Conservation (phyloP, 1,140 invertebrate genomes). For the Drosophila paulistorum region DNA sequence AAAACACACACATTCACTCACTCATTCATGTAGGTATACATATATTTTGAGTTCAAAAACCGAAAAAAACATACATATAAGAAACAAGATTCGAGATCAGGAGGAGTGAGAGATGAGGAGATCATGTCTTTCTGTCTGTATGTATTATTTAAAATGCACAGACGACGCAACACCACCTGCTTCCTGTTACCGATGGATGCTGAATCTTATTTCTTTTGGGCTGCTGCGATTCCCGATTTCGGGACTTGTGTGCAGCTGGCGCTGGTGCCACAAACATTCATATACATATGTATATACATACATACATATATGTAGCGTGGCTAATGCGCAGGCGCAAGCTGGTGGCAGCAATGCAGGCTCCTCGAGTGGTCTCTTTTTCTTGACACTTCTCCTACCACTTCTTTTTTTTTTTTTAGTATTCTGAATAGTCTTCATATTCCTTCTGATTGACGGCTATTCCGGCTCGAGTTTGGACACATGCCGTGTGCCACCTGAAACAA, state of each 20-base stretch:
- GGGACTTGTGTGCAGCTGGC: constrained; percentile 47
- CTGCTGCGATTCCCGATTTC: constrained; percentile 36
- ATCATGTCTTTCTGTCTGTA: background rate
- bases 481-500: constrained; percentile 3
- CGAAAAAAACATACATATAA: background rate
- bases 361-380: background rate
- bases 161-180: constrained; percentile 54
- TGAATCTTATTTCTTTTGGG: constrained; percentile 25
- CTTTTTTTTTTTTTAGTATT: too few species aligned
- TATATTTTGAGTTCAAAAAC: constrained; percentile 6
- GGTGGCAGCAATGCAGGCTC: constrained; percentile 12
- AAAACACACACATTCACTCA: background rate
- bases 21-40: background rate
- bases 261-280: background rate
- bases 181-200: constrained; percentile 36
- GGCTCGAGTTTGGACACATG: constrained; percentile 3
- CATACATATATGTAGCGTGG: background rate
- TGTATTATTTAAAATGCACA: constrained; percentile 23
- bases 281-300: too few species aligned
- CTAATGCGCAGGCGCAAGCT: constrained; percentile 21
- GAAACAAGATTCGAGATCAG: background rate
- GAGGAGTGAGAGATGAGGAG: constrained; percentile 10
- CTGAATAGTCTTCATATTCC: background rate
- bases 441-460: background rate
- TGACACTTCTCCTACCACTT: background rate